Percentiles rank a stretch among this genome's conserved stretches.
Conservation (phyloP, 2,113 vertebrate species). For the Panurus biarmicus region DNA sequence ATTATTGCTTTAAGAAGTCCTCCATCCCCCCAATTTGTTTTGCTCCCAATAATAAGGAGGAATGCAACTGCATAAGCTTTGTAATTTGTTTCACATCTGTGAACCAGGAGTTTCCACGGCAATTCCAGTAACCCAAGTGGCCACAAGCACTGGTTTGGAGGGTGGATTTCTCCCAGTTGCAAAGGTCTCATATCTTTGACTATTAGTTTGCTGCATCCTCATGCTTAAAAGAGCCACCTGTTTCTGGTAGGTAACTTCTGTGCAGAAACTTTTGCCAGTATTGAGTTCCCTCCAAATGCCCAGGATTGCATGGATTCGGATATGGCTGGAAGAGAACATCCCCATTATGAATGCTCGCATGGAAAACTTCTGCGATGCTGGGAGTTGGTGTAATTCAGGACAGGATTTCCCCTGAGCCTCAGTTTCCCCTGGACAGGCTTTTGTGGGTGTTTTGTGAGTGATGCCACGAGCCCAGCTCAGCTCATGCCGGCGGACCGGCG, state of each 20-base stretch:
- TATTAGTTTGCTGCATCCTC: background rate
- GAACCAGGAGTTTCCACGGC: conserved; percentile 43
- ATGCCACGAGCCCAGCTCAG: background rate
- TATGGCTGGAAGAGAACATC: background rate
- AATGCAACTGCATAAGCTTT: conserved; percentile 42
- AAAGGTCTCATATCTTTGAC: background rate
- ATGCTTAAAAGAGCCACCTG: conserved; percentile 9
- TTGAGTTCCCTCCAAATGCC: background rate
- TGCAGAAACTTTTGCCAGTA: background rate
- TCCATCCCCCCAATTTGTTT: conserved; percentile 47
- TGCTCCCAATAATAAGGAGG: conserved; percentile 60
- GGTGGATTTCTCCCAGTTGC: background rate
- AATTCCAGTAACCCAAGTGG: conserved; percentile 29
- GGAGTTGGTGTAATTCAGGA: background rate
- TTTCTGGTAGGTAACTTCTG: background rate
- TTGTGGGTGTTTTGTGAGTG: background rate
- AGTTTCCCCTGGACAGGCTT: background rate
- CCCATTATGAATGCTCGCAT: background rate
- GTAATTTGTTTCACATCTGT: conserved; percentile 44
- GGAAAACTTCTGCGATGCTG: background rate
- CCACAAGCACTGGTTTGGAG: background rate
- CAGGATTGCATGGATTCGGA: background rate
- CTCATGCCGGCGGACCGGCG: background rate
- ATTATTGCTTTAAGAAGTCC: conserved; percentile 48
- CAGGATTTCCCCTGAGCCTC: background rate